Evolutionary conservation across 2,113 vertebrate genomes (phyloP).

Genomic region (Pimephales promelas): DNA sequence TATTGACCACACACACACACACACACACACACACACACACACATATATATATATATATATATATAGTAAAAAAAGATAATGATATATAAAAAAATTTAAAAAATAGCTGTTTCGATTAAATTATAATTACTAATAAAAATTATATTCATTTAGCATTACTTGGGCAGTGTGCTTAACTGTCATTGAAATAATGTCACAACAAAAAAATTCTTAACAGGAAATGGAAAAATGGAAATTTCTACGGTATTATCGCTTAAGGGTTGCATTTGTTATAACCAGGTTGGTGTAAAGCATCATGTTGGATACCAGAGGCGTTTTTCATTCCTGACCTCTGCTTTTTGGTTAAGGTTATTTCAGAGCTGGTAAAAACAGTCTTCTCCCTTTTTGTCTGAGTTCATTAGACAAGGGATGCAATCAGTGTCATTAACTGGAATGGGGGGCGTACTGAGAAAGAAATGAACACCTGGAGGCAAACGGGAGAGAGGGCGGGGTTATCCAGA

Average conservation of each 20-base stretch:
- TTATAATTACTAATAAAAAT: too few species aligned
- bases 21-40: too few species aligned
- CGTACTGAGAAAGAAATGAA: conserved; percentile 33
- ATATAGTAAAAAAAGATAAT: neutral
- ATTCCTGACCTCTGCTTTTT: conserved; percentile 9
- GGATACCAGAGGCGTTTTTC: neutral
- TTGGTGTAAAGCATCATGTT: neutral
- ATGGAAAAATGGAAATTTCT: too few species aligned
- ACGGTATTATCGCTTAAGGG: neutral
- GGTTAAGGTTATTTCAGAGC: conserved; percentile 37
- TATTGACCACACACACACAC: too few species aligned
- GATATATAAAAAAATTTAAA: too few species aligned
- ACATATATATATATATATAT: too few species aligned
- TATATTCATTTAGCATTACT: too few species aligned
- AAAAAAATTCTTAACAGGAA: neutral
- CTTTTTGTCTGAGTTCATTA: conserved; percentile 46
- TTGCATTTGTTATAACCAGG: conserved; percentile 33
- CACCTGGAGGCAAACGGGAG: conserved; percentile 55
- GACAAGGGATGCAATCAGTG: conserved; percentile 60
- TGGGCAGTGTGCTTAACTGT: neutral
- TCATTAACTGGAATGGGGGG: conserved; percentile 59
- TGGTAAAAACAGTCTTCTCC: conserved; percentile 36
- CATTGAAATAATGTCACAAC: neutral
- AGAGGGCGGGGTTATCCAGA: conserved; percentile 12
- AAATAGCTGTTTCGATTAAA: too few species aligned